These are phyloP conservation scores for Lumbricus terrestris DNA, from an alignment of 2,888 invertebrate genomes.

Conservation along the genomic window DNA sequence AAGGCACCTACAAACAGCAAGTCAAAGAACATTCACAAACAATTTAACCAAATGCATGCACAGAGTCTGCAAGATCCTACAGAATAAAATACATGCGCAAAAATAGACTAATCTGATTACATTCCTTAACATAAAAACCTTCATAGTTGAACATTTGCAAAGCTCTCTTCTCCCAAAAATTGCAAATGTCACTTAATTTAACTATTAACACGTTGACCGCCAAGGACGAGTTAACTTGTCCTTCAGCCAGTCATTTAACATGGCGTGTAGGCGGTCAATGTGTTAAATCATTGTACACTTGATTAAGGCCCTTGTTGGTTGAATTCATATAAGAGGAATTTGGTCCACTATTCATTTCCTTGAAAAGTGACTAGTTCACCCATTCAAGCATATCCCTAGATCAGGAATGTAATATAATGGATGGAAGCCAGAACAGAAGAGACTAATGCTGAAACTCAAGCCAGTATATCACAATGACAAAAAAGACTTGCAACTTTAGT, in stretches of 20 bases:
- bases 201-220: too few species aligned
- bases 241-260: too few species aligned
- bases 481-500: not conserved
- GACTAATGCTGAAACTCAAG: not conserved
- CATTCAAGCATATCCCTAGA: not conserved
- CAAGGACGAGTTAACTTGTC: too few species aligned
- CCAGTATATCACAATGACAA: not conserved
- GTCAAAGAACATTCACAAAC: not conserved
- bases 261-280: too few species aligned
- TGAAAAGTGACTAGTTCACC: not conserved
- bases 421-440: not conserved
- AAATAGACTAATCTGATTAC: not conserved
- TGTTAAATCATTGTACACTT: not conserved
- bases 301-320: not conserved
- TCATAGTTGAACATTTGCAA: not conserved
- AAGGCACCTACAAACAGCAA: constrained; percentile 68
- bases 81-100: not conserved
- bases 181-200: not conserved
- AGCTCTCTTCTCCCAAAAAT: not conserved
- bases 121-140: not conserved
- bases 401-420: not conserved
- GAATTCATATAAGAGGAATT: not conserved
- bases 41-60: not conserved
- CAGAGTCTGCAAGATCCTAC: not conserved
- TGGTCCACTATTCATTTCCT: not conserved